Conservation (phyloP, 2,797 vertebrate genomes). For the Vireo griseus region DNA sequence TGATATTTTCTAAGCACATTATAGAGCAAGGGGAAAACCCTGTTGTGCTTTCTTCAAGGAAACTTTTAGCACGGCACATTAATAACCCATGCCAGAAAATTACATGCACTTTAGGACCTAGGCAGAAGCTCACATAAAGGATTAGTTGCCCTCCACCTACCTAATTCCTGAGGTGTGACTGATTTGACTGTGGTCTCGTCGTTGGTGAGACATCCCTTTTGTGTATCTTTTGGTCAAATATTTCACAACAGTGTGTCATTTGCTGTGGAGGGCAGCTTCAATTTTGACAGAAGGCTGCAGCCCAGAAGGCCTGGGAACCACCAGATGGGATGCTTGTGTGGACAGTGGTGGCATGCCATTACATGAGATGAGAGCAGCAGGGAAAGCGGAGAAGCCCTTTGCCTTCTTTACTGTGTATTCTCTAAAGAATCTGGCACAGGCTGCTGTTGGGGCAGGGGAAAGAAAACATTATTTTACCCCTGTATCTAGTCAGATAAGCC, state of each 20-base stretch:
- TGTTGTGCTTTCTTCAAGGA: background rate
- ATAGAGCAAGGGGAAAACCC: background rate
- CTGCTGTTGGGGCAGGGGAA: background rate
- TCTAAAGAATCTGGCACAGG: background rate
- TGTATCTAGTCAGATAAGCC: background rate
- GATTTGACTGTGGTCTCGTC: background rate
- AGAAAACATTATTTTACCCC: background rate
- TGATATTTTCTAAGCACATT: background rate
- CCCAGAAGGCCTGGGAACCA: background rate
- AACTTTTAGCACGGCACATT: background rate
- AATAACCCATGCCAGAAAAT: background rate
- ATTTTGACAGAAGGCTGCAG: background rate
- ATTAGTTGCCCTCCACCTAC: background rate
- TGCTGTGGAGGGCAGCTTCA: background rate
- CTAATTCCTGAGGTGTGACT: background rate
- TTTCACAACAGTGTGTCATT: background rate
- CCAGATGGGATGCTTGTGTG: background rate
- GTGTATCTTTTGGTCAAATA: background rate
- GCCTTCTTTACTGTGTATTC: background rate
- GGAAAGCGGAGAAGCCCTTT: background rate
- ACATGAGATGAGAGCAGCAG: accelerated
- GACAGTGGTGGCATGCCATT: background rate
- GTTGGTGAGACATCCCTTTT: background rate
- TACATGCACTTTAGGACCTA: background rate
- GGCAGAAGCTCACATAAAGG: background rate